Evolutionary conservation across 1,140 invertebrate genomes (phyloP), one percentile per base, ranked within the genome.

Genomic region (Meloidogyne exigua): DNA sequence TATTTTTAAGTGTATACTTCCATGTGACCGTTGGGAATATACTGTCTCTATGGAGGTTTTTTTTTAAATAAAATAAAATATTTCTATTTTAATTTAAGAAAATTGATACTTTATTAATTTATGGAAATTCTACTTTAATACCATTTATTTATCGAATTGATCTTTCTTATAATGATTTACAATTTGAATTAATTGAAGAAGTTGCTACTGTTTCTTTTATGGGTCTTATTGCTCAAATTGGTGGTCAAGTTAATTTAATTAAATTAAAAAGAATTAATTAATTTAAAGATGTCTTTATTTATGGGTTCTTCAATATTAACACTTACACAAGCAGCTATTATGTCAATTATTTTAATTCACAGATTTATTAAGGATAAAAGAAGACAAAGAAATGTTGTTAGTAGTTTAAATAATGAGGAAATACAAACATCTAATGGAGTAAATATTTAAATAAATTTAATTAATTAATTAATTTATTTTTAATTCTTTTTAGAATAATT

Each of bases 11-110:
- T 78, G 77, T 28, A 66, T 78, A 36, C 49, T 78, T 42, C 32
- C 74, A 28, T 78, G 77, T 68, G 66, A 78, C 18, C 77, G 77
- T 15, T 78, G 77, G 76, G 77, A 78, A 77, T 78, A 78, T 32
- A 71, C 21, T 18, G 77, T 79, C 9, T 25, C 36, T 32, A 39
- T 79, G 39, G 77, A 72, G 36, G 68, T 70, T 12, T 25, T 25
- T 25, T 32, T 11, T 26, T 42, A 26, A 11, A 0, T 39, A n/a
- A 71, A 15, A 15, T 25, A 7, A 39, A 15, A 25, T 15, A 44
- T 25, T 39, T 5, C 4, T 23, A 70, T 36, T 23, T 36, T 36
- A 69, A 70, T 7, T 21, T 21, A 21, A 77, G 63, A 78, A 78
- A 69, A 79, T 68, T 10, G 71, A 77, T 26, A 42, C 63, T 26